Evolutionary conservation across 2,888 invertebrate species (phyloP), one percentile per base, ranked within the genome.

Genomic region (Drosophila nr. fundita): DNA sequence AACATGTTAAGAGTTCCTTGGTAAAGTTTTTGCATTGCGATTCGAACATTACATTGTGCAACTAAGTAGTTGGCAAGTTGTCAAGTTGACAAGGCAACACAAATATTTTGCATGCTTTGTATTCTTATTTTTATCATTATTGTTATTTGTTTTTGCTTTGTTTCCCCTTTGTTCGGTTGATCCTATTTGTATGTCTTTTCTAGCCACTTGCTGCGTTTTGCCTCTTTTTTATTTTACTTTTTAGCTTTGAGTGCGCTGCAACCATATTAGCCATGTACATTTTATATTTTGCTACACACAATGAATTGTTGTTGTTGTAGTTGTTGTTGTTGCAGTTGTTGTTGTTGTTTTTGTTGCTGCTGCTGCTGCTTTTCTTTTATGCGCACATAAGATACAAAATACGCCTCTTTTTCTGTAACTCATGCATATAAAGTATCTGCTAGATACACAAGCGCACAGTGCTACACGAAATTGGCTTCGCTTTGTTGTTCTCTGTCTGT

Each of bases 391-490:
- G 68, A 83, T 74, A 76, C 82, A 78, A 78, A 80, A 75, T 82
- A 89, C 86, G 89, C 86, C 89, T 89, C 87, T 76, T 84, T 86
- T 87, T 78, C 83, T 80, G 82, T 86, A 87, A 87, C 89, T 89
- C 90, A 87, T 87, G 87, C 87, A 87, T 87, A 89, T 89, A 87
- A 87, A 87, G 87, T 87, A 89, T 80, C 88, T 87, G 87, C 74
- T 85, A 89, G 89, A 89, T 85, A 87, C 82, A 89, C 79, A 87
- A 81, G 84, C 76, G 57, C 69, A 78, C 68, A 78, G 73, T 68
- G 59, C 67, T 62, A 79, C 70, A 74, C 68, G 65, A 73, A 76
- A 76, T 72, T 73, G 80, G 69, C 76, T 69, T 58, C 34, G 67
- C 73, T 64, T 71, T 78, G 76, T 75, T 65, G 36, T n/a, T 38